Conservation (phyloP, 2,113 vertebrate genomes). For the Marmota monax region DNA sequence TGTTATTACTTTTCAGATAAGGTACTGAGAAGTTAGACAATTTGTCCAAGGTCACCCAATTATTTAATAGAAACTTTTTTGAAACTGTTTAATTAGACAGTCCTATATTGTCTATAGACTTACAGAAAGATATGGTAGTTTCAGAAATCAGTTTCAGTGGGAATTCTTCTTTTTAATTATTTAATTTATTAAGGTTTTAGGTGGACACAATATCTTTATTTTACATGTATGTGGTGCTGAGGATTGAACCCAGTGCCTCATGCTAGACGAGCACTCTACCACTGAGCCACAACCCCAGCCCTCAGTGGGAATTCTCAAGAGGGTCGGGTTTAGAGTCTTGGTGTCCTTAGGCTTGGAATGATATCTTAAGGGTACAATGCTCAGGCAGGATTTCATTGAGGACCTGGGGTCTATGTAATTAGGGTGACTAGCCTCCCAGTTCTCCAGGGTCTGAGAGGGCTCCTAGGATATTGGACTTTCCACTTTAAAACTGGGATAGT, state of each 20-base stretch:
- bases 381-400: slow-evolving; percentile 10
- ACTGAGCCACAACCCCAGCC: no score
- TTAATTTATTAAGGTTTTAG: no score
- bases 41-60: not conserved
- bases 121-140: not conserved
- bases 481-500: not conserved
- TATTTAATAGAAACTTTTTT: not conserved
- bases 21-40: not conserved
- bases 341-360: not conserved
- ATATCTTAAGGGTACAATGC: not conserved
- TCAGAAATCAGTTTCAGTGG: not conserved
- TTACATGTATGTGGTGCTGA: no score
- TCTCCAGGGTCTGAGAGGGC: not conserved
- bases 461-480: not conserved
- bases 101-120: not conserved
- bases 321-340: not conserved
- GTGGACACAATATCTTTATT: no score
- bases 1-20: not conserved
- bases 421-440: not conserved
- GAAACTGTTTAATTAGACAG: not conserved
- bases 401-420: not conserved
- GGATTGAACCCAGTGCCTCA: no score
- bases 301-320: not conserved
- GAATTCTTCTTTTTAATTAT: not conserved
- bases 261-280: no score